Conservation (phyloP, 2,888 invertebrate genomes). For the Macrosiphum euphorbiae region DNA sequence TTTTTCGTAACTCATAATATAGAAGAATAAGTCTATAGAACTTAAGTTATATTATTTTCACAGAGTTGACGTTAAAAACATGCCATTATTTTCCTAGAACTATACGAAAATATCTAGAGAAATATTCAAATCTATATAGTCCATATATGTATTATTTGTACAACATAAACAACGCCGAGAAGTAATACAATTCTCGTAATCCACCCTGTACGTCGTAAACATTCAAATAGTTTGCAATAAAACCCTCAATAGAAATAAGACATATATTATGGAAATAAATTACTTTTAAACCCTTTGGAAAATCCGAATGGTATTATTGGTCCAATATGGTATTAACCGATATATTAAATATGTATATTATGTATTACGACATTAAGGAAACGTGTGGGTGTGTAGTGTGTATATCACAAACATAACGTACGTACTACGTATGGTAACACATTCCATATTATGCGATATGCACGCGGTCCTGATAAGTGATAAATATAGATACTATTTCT, state of each 20-base stretch:
- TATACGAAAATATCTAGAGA: not conserved
- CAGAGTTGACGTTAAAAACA: not conserved
- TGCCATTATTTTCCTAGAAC: not conserved
- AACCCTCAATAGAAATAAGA: not conserved
- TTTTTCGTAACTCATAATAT: not conserved
- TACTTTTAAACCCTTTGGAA: not conserved
- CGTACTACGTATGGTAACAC: not conserved
- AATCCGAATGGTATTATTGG: not conserved
- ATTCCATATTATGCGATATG: not conserved
- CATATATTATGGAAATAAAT: slow-evolving; percentile 8
- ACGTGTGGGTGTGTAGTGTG: not conserved
- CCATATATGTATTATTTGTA: not conserved
- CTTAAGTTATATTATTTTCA: not conserved
- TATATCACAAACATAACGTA: not conserved
- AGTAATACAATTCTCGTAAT: not conserved
- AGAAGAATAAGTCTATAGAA: not conserved
- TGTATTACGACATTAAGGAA: not conserved
- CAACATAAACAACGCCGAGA: not conserved
- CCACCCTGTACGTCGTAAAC: not conserved
- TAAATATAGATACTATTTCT: not conserved
- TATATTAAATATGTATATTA: not conserved
- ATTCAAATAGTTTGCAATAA: slow-evolving; percentile 39
- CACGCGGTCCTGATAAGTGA: not conserved
- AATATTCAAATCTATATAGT: not conserved
- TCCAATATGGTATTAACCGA: not conserved